Evolutionary conservation across 2,797 vertebrate genomes (phyloP).

Genomic region (Myotis daubentonii): DNA sequence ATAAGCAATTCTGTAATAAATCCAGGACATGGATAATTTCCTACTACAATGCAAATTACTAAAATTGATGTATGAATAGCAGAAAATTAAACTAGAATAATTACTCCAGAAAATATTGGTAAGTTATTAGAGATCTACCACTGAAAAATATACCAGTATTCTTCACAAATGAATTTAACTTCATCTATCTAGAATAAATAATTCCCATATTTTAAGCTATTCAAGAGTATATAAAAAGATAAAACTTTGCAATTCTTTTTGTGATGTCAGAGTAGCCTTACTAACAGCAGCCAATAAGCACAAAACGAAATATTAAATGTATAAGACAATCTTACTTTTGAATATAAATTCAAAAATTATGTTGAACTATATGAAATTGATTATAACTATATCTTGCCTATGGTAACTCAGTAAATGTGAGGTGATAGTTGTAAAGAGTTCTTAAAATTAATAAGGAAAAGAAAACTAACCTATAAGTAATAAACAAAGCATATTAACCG

Average conservation of each 20-base stretch:
- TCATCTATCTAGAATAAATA: background rate
- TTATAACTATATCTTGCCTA: background rate
- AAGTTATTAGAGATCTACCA: slow-evolving; percentile 10
- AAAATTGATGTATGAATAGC: slow-evolving; percentile 27
- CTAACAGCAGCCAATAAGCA: background rate
- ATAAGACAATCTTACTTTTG: background rate
- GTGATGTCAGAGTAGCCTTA: background rate
- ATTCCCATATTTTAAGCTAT: slow-evolving; percentile 19
- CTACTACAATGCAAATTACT: background rate
- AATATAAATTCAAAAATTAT: slow-evolving; percentile 4
- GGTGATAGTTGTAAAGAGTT: background rate
- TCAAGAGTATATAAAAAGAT: background rate
- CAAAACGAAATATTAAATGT: background rate
- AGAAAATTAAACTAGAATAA: slow-evolving; percentile 10
- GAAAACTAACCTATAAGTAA: background rate
- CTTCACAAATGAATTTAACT: slow-evolving; percentile 5
- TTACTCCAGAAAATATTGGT: slow-evolving; percentile 37
- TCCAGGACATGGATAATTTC: background rate
- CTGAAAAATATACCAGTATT: background rate
- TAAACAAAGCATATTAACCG: background rate
- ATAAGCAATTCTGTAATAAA: background rate
- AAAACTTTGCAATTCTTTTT: background rate
- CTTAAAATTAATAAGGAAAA: slow-evolving; percentile 13
- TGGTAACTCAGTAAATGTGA: background rate
- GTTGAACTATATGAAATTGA: background rate